A percentile compares a stretch with the other conserved stretches of the same genome.
These are phyloP conservation scores for Micrasema longulum DNA, from an alignment of 1,140 invertebrate species.

Conservation along the genomic window DNA sequence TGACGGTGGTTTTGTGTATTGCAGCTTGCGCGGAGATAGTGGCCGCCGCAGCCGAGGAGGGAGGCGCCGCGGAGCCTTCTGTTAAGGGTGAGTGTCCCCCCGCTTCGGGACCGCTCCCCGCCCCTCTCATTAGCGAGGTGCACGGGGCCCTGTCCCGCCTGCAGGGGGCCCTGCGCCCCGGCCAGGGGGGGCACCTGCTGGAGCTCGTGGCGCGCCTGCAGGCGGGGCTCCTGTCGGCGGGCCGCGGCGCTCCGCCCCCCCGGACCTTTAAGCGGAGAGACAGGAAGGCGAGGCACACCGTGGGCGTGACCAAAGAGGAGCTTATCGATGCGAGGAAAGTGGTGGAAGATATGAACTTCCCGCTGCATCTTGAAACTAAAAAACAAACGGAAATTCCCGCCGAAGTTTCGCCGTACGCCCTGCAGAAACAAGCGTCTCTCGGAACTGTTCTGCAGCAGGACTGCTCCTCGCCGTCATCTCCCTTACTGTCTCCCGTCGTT, in stretches of 20 bases:
- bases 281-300: constrained; percentile 77
- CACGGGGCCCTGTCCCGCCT: constrained; percentile 80
- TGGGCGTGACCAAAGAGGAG: constrained; percentile 84
- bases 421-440: constrained; percentile 54
- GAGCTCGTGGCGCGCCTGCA: constrained; percentile 81
- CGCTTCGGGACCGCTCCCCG: constrained; percentile 58
- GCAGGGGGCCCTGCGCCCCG: constrained; percentile 75
- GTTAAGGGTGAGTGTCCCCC: constrained; percentile 64
- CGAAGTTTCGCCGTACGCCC: constrained; percentile 40
- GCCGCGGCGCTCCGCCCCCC: constrained; percentile 55
- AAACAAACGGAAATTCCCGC: constrained; percentile 21
- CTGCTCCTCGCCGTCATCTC: constrained; percentile 50
- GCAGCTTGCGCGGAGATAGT: constrained; percentile 72
- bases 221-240: constrained; percentile 70
- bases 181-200: constrained; percentile 69
- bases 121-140: constrained; percentile 80
- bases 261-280: constrained; percentile 60
- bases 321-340: constrained; percentile 79
- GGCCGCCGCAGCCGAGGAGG: constrained; percentile 66
- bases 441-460: constrained; percentile 37
- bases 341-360: constrained; percentile 74
- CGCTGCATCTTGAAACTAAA: constrained; percentile 49
- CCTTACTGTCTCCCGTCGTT: constrained; percentile 56
- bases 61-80: constrained; percentile 57
- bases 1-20: constrained; percentile 47